A percentile compares a stretch with the other conserved stretches of the same genome.
These are phyloP conservation scores for Dicrostonyx torquatus DNA, from an alignment of 2,797 vertebrate species.

Conservation along the genomic window DNA sequence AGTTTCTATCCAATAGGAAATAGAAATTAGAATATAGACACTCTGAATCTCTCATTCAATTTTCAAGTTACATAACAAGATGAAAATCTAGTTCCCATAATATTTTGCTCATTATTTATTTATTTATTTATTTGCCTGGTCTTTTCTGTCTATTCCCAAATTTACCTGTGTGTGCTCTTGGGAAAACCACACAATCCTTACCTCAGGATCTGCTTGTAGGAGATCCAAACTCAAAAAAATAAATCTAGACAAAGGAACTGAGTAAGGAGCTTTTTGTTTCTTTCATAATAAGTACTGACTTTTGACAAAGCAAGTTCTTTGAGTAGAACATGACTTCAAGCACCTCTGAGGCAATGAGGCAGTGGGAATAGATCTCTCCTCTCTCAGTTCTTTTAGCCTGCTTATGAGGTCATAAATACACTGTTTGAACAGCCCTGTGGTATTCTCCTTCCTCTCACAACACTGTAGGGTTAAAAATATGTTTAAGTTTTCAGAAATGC, in stretches of 20 bases:
- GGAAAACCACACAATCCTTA: neutral
- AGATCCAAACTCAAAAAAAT: neutral
- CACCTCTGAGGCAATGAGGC: neutral
- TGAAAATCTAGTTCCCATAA: neutral
- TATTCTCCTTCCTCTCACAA: neutral
- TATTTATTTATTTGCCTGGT: neutral
- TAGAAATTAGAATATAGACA: neutral
- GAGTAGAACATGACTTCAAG: neutral
- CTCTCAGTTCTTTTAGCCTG: neutral
- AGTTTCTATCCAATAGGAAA: neutral
- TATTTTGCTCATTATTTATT: neutral
- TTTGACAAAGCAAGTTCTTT: neutral
- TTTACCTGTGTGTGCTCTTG: neutral
- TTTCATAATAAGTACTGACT: neutral
- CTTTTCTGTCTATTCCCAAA: neutral
- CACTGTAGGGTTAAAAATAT: neutral
- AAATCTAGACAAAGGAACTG: neutral
- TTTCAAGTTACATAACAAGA: neutral
- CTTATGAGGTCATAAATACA: neutral
- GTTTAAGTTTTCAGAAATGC: neutral
- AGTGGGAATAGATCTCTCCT: neutral
- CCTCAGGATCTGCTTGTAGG: neutral
- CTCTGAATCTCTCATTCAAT: neutral
- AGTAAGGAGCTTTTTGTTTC: neutral
- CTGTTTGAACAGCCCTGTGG: neutral